phyloP scores from a whole-genome alignment of 2,797 vertebrate species.

The Smutsia temminckii region DNA sequence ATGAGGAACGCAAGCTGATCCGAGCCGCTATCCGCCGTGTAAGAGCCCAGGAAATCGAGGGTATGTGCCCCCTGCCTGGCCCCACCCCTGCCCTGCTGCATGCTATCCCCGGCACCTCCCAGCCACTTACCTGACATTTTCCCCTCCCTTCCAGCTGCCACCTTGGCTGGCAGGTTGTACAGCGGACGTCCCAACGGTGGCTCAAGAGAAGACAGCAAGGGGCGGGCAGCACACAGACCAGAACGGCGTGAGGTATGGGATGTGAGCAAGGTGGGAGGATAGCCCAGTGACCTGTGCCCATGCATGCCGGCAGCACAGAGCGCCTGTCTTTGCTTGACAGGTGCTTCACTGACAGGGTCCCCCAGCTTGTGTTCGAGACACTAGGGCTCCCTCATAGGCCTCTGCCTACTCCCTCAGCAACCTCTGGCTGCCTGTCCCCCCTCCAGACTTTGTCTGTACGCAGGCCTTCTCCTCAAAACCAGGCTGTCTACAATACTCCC shows the following conservation, averaged over 20 bases:
- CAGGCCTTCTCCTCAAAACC: background rate
- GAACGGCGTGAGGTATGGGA: constrained; percentile 60
- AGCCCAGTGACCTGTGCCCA: background rate
- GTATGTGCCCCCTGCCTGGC: constrained; percentile 78
- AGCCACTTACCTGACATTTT: background rate
- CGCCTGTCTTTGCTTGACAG: background rate
- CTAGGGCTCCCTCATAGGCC: background rate
- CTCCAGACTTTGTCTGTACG: background rate
- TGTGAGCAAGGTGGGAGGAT: background rate
- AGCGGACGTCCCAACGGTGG: constrained; percentile 50
- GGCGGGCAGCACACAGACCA: constrained; percentile 28
- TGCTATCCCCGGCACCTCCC: background rate
- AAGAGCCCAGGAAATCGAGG: constrained; percentile 92
- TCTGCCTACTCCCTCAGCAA: background rate
- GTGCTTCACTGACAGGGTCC: background rate
- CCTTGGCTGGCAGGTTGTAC: constrained; percentile 80
- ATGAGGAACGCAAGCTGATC: constrained; percentile 96
- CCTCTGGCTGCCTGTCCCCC: background rate
- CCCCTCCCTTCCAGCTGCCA: constrained; percentile 76
- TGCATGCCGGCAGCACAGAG: background rate
- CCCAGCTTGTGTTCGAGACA: background rate
- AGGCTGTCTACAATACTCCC: background rate
- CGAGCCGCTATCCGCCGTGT: constrained; percentile 93
- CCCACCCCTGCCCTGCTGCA: background rate
- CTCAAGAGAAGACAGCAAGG: constrained; percentile 33